Evolutionary conservation across 2,113 vertebrate genomes (phyloP).

Genomic region (Cynopterus brachyotis): DNA sequence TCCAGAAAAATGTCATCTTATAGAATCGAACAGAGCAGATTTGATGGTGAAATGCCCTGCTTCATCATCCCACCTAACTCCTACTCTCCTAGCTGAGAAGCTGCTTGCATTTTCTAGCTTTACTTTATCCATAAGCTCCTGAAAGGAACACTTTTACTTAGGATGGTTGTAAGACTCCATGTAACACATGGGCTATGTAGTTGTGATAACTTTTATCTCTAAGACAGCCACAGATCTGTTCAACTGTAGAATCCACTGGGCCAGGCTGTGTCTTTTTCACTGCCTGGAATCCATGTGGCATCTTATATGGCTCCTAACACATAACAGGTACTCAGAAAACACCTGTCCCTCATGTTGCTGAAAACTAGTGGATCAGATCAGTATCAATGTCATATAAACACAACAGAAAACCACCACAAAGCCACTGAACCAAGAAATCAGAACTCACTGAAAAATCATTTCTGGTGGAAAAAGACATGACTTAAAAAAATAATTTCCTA

Average conservation of each 20-base stretch:
- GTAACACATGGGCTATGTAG: background rate
- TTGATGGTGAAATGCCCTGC: background rate
- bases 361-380: background rate
- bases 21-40: background rate
- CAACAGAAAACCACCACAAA: background rate
- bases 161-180: background rate
- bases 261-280: background rate
- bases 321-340: background rate
- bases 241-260: background rate
- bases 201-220: background rate
- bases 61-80: background rate
- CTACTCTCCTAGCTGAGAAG: background rate
- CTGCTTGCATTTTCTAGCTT: background rate
- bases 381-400: background rate
- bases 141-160: background rate
- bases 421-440: background rate
- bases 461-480: background rate
- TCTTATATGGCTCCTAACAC: background rate
- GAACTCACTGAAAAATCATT: background rate
- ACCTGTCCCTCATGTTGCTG: background rate
- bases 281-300: background rate
- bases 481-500: background rate
- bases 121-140: background rate
- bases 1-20: conserved; percentile 13
- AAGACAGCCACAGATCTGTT: background rate